Conservation (phyloP, 2,888 invertebrate species). For the Hirtodrosophila trivittata region DNA sequence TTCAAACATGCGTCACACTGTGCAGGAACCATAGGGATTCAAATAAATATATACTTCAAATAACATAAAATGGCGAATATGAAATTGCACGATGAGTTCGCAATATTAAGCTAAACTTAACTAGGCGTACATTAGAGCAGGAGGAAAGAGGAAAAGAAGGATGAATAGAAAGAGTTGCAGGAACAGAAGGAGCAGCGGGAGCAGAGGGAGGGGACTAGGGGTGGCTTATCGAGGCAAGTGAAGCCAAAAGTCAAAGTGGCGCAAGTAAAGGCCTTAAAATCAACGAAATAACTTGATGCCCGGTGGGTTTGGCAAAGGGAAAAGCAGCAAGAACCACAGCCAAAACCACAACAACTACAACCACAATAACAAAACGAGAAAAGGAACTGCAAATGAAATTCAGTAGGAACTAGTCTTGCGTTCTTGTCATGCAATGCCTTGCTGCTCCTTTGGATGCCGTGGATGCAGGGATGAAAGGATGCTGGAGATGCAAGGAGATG, state of each 20-base stretch:
- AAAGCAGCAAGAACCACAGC: slow-evolving; percentile 18
- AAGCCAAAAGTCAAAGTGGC: slow-evolving; percentile 64
- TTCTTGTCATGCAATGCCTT: slow-evolving; percentile 48
- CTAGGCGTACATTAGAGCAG: slow-evolving; percentile 54
- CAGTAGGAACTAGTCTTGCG: slow-evolving; percentile 26
- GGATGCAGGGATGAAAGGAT: not conserved
- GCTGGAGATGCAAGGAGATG: not conserved
- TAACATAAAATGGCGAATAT: slow-evolving; percentile 33
- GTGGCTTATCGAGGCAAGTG: slow-evolving; percentile 58
- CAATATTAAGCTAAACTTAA: slow-evolving; percentile 55
- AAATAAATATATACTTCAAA: slow-evolving; percentile 16
- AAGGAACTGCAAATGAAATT: slow-evolving; percentile 38
- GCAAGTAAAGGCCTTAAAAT: slow-evolving; percentile 64
- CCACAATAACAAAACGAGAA: slow-evolving; percentile 6
- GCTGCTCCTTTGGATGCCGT: slow-evolving; percentile 19
- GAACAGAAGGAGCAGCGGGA: slow-evolving; percentile 1
- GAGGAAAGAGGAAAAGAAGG: not conserved
- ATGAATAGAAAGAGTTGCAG: slow-evolving; percentile 1
- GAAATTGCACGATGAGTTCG: slow-evolving; percentile 36
- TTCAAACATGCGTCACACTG: not conserved
- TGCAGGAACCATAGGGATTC: not conserved
- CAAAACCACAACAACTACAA: slow-evolving; percentile 5
- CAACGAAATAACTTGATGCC: slow-evolving; percentile 75
- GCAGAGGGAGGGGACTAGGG: not conserved
- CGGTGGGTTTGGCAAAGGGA: slow-evolving; percentile 44